Evolutionary conservation across 35 echinoderm and acorn worm species (phyloP).

Genomic region (Lytechinus pictus): DNA sequence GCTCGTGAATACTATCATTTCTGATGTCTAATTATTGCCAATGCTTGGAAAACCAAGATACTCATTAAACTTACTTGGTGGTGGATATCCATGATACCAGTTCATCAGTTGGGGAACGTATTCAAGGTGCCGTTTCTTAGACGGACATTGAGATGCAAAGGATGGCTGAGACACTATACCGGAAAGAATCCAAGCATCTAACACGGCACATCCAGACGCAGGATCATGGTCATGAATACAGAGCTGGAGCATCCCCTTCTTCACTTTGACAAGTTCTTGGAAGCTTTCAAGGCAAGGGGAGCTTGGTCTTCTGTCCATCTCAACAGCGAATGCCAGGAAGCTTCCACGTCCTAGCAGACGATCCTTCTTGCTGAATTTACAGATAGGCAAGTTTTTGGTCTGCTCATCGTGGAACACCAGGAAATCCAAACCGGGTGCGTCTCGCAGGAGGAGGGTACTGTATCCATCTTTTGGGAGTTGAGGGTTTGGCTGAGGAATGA

Average conservation of each 20-base stretch:
- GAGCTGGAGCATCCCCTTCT: constrained; percentile 50
- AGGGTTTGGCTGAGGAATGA: neutral
- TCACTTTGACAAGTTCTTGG: constrained; percentile 8
- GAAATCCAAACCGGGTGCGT: neutral
- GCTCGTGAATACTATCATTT: too few relatives aligned
- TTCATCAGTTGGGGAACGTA: constrained; percentile 59
- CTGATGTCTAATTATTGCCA: too few relatives aligned
- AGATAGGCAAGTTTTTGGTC: neutral
- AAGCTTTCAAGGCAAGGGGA: constrained; percentile 38
- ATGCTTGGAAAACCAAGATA: too few relatives aligned
- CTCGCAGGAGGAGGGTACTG: neutral
- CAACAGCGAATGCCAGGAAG: constrained; percentile 25
- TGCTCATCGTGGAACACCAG: neutral
- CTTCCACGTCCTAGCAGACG: neutral
- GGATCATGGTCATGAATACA: constrained; percentile 55
- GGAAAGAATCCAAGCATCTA: constrained; percentile 57
- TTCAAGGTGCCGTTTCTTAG: neutral
- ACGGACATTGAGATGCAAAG: constrained; percentile 30
- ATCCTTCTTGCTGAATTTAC: neutral
- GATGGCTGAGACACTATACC: constrained; percentile 27
- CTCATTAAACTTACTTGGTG: constrained; percentile 53
- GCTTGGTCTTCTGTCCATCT: constrained; percentile 27
- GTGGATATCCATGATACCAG: constrained; percentile 53
- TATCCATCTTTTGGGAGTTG: neutral
- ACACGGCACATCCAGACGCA: neutral